Base-by-base conservation (phyloP, 2,113 vertebrate genomes). In the Barnardius zonarius region DNA sequence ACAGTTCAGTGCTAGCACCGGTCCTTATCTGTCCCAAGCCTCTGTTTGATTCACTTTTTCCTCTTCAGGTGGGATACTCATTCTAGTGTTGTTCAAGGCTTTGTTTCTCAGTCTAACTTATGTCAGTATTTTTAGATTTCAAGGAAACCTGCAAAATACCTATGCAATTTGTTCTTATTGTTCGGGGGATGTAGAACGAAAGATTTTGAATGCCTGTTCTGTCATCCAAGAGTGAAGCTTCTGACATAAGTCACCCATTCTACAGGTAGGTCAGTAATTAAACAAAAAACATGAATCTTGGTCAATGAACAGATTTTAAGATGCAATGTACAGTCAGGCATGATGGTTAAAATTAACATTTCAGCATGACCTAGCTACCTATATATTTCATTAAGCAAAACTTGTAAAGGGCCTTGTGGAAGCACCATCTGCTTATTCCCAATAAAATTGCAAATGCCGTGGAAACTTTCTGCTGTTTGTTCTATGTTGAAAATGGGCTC, bases 401-500 rank as follows among this genome's bases (percentile, higher is more conserved):
- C 73, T 90, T 93, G 48, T 92, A 92, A 93, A 93, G 33, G 54
- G 43, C 44, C 31, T 78, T 86, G 49, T 66, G 44, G 86, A 92
- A 96, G 66, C 55, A 95, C 73, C 57, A 82, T 92, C 93, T 94
- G 44, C 77, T 84, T 62, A 88, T 91, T 91, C 86, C 33, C 44
- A 94, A 59, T 89, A 94, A 94, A 92, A 93, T 22, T 86, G 39
- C 44, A 93, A 81, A 90, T 28, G 18, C 43, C 0, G 1, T 76
- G 79, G 92, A 93, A 95, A 86, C 4, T 86, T 94, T 90, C 52
- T 83, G 43, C 76, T 75, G 43, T 75, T 90, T 52, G 11, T 93
- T 93, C 73, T 88, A 0, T 52, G 61, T 52, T 95, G 76, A 93
- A 93, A 93, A 75, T 67, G 55, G 39, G 11, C 35, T 91, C 39